phyloP scores from a whole-genome alignment of 2,797 vertebrate genomes.

The Neolamprologus multifasciatus region DNA sequence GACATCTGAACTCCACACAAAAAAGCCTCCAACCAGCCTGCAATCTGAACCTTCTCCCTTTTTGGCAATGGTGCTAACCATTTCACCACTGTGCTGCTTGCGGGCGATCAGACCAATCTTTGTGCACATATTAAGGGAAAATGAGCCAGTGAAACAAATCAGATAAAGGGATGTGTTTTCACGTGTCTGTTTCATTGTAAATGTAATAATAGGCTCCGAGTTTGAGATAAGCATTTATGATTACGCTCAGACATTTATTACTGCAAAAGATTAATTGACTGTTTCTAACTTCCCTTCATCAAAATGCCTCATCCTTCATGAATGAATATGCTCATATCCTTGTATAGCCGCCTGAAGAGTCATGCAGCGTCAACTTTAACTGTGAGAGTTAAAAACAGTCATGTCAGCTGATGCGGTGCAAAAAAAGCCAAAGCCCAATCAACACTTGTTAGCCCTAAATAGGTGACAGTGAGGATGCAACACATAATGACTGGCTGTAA shows the following conservation, averaged over 20 bases:
- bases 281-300: background rate
- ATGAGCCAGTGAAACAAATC: background rate
- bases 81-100: background rate
- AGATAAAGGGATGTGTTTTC: background rate
- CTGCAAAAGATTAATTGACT: background rate
- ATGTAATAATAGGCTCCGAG: background rate
- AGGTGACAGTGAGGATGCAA: background rate
- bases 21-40: background rate
- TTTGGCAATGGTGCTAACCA: background rate
- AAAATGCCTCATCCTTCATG: background rate
- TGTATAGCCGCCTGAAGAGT: background rate
- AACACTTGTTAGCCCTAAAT: slow-evolving; percentile 7
- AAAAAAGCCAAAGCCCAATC: slow-evolving; percentile 8
- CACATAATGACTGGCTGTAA: background rate
- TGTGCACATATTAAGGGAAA: background rate
- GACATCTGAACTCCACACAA: background rate
- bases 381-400: background rate
- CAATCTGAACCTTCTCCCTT: background rate
- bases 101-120: background rate
- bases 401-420: background rate
- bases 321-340: background rate
- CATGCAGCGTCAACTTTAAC: background rate
- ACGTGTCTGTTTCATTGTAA: background rate
- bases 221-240: background rate
- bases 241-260: background rate